Evolutionary conservation across 2,797 vertebrate genomes (phyloP).

Genomic region (Diplodus sargus): DNA sequence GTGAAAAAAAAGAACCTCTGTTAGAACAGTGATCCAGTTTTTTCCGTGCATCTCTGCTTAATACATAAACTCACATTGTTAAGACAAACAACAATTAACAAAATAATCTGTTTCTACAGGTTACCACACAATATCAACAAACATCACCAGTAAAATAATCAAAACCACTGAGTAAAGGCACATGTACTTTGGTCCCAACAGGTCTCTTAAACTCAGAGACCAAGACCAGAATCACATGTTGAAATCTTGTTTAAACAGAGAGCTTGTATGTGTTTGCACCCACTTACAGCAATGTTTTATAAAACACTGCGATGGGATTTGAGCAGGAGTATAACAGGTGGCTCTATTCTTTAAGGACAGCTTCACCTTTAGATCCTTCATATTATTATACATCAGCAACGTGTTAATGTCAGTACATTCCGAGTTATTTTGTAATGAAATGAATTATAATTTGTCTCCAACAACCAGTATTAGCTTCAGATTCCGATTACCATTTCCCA

Average conservation of each 20-base stretch:
- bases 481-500: not conserved
- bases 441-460: slow-evolving; percentile 3
- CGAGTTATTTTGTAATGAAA: slow-evolving; percentile 21
- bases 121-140: slow-evolving; percentile 43
- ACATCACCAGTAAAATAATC: slow-evolving; percentile 55
- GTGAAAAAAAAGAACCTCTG: slow-evolving; percentile 33
- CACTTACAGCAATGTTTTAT: slow-evolving; percentile 9
- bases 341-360: slow-evolving; percentile 2
- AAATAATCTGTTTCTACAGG: slow-evolving; percentile 40
- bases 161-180: slow-evolving; percentile 92
- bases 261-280: slow-evolving; percentile 73
- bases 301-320: slow-evolving; percentile 25
- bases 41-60: slow-evolving; percentile 26
- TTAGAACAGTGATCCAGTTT: not conserved
- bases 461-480: slow-evolving; percentile 1
- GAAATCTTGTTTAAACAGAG: slow-evolving; percentile 57
- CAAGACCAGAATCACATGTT: slow-evolving; percentile 83
- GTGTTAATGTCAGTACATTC: slow-evolving; percentile 42
- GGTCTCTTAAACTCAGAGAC: slow-evolving; percentile 88
- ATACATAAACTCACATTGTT: slow-evolving; percentile 1
- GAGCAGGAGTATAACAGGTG: slow-evolving; percentile 14
- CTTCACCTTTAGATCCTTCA: slow-evolving; percentile 11
- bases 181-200: slow-evolving; percentile 97
- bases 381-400: not conserved
- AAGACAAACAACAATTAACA: slow-evolving; percentile 21